phyloP scores from a whole-genome alignment of 2,888 invertebrate species.

The Standfussiana lucernea region DNA sequence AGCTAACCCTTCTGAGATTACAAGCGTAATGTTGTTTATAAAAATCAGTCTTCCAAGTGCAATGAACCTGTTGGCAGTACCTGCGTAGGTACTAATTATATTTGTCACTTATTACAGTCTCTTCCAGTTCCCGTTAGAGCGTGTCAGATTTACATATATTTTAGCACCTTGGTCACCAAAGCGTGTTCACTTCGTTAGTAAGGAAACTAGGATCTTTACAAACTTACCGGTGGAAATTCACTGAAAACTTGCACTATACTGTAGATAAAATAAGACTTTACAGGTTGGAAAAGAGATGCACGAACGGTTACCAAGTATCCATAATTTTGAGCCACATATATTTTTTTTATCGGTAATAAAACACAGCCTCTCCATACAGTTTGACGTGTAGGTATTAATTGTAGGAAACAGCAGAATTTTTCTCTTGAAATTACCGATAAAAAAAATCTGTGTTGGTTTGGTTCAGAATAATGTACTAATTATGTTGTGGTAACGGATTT shows the following conservation, averaged over 20 bases:
- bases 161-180: conserved; percentile 67
- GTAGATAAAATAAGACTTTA: neutral
- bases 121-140: conserved; percentile 51
- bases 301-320: too few species aligned
- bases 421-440: too few species aligned
- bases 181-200: conserved; percentile 70
- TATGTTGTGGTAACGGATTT: too few species aligned
- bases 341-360: too few species aligned
- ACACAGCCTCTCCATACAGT: too few species aligned
- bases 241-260: conserved; percentile 21
- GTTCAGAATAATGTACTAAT: too few species aligned
- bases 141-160: conserved; percentile 52
- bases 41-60: neutral
- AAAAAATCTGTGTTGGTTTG: too few species aligned
- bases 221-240: conserved; percentile 36
- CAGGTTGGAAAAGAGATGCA: too few species aligned
- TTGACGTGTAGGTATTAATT: too few species aligned
- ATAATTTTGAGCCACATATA: too few species aligned
- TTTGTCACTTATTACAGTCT: conserved; percentile 10
- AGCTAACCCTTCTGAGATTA: neutral
- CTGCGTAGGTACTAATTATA: conserved; percentile 26
- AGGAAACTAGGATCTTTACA: conserved; percentile 49
- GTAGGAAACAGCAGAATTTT: too few species aligned
- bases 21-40: neutral
- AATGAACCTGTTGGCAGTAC: conserved; percentile 11